These are phyloP conservation scores for Morbakka virulenta DNA, from an alignment of 30 jellyfish, hydroid and myxozoan genomes.

Conservation along the genomic window DNA sequence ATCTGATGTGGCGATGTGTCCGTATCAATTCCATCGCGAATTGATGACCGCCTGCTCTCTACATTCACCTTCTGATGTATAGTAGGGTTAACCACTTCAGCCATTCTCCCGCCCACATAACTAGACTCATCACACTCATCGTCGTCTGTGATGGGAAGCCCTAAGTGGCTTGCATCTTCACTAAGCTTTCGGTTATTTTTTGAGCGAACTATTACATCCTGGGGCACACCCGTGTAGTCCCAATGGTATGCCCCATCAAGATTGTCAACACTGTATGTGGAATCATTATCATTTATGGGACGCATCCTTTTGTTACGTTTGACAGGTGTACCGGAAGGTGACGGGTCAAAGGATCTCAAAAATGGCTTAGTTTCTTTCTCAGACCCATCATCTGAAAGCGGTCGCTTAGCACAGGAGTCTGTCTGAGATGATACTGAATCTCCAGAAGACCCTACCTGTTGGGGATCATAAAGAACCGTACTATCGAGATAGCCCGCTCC, in stretches of 20 bases:
- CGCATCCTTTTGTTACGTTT: neutral
- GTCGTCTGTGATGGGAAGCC: constrained; percentile 47
- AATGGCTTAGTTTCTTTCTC: constrained; percentile 18
- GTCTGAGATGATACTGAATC: constrained; percentile 44
- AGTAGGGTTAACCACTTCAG: neutral
- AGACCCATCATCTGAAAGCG: constrained; percentile 29
- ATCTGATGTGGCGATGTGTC: no score
- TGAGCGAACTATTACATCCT: constrained; percentile 80
- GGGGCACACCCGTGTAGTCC: constrained; percentile 98
- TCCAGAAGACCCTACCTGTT: constrained; percentile 66
- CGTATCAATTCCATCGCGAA: neutral
- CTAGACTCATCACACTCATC: constrained; percentile 17
- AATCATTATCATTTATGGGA: constrained; percentile 4
- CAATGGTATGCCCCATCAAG: constrained; percentile 87
- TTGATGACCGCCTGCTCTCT: neutral
- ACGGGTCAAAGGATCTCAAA: constrained; percentile 15
- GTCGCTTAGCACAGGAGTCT: constrained; percentile 57
- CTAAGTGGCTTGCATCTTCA: constrained; percentile 93
- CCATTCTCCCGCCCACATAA: constrained; percentile 3
- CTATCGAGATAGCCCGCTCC: constrained; percentile 12
- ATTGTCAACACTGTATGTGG: constrained; percentile 55
- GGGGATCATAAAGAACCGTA: constrained; percentile 80
- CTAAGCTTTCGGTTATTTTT: constrained; percentile 74
- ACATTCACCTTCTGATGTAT: no score
- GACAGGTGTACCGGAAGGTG: constrained; percentile 38